phyloP scores from a whole-genome alignment of 2,888 invertebrate genomes.

The Plebejus argus region DNA sequence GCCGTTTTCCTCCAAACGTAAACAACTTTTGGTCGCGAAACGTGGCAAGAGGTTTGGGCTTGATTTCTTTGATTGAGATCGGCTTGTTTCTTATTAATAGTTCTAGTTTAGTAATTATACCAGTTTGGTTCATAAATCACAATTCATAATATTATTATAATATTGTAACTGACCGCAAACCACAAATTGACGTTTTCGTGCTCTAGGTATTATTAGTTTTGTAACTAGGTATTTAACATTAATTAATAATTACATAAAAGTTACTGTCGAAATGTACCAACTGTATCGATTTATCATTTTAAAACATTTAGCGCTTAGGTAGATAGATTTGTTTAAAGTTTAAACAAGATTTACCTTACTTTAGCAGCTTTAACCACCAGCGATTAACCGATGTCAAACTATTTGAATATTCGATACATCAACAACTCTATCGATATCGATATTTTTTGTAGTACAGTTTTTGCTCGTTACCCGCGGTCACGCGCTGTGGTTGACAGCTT shows the following conservation, averaged over 20 bases:
- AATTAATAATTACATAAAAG: neutral
- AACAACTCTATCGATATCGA: conserved; percentile 14
- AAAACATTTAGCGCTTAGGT: no score
- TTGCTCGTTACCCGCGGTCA: conserved; percentile 75
- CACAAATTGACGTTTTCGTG: neutral
- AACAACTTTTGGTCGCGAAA: conserved; percentile 37
- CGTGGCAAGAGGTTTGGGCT: neutral
- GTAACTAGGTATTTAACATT: neutral
- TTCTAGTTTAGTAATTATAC: neutral
- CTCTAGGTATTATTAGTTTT: neutral
- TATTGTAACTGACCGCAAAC: neutral
- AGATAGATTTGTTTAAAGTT: no score
- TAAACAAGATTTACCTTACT: neutral
- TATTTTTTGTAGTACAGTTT: conserved; percentile 51
- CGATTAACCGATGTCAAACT: neutral
- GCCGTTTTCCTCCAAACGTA: conserved; percentile 55
- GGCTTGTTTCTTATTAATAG: neutral
- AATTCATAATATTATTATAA: no score
- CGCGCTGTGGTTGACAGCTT: conserved; percentile 48
- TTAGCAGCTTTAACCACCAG: neutral
- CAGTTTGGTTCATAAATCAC: neutral
- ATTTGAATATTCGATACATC: neutral
- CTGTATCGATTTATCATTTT: neutral
- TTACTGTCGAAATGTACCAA: neutral
- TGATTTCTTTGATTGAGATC: neutral